phyloP scores from a whole-genome alignment of 2,113 vertebrate species.

The Pollachius pollachius region DNA sequence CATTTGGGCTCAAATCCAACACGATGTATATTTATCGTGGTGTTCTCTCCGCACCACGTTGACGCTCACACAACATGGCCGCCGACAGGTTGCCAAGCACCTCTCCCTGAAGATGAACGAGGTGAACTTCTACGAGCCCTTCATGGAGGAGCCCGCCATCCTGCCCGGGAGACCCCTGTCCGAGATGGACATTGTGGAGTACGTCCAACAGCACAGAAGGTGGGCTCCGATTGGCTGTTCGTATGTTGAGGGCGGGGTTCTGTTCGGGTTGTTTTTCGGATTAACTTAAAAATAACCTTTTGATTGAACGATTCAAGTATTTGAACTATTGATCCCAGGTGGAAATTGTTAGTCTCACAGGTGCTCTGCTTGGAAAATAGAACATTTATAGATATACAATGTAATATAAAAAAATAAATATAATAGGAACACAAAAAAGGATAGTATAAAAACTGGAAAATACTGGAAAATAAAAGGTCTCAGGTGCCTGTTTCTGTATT shows the following conservation, averaged over 20 bases:
- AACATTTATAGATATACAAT: no score
- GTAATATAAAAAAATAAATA: not conserved
- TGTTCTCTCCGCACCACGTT: no score
- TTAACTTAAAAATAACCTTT: no score
- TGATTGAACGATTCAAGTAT: no score
- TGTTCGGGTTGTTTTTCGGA: no score
- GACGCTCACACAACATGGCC: no score
- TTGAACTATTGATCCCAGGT: not conserved
- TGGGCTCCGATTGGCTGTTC: constrained; percentile 26
- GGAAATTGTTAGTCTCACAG: not conserved
- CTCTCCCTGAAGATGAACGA: constrained; percentile 94
- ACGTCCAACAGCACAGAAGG: constrained; percentile 89
- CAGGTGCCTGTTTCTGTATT: no score
- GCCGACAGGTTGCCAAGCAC: constrained; percentile 89
- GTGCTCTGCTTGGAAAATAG: no score
- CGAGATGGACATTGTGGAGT: constrained; percentile 92
- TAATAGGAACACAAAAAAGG: not conserved
- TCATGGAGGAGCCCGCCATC: constrained; percentile 90
- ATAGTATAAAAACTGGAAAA: not conserved
- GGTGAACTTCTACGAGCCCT: constrained; percentile 96
- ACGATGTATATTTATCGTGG: no score
- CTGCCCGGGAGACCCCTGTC: constrained; percentile 88
- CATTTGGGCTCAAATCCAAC: no score
- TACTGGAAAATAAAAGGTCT: not conserved
- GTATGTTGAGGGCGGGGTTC: not conserved